A percentile compares a stretch with the other conserved stretches of the same genome.
Conservation (phyloP, 2,797 vertebrate species). For the Urosaurus nigricauda region DNA sequence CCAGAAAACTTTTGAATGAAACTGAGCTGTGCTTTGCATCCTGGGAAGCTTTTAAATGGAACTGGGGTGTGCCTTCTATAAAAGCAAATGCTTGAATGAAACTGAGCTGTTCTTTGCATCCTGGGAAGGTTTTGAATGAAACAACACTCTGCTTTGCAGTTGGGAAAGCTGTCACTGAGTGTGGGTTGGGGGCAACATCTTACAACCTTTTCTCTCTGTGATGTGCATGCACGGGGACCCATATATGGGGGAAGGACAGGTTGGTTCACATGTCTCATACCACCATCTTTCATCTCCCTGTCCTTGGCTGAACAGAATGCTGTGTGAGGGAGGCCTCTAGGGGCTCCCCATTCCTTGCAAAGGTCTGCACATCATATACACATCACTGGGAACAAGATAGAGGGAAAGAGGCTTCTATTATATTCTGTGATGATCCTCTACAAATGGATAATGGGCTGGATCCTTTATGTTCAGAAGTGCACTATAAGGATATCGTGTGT, state of each 20-base stretch:
- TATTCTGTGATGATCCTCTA: neutral
- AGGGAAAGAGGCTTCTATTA: neutral
- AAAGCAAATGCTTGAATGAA: too few species aligned
- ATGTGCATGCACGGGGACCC: too few species aligned
- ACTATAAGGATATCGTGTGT: too few species aligned
- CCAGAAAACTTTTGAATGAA: too few species aligned
- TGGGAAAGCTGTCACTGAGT: neutral
- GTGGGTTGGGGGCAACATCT: neutral
- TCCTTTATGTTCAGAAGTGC: neutral
- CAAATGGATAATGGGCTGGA: neutral
- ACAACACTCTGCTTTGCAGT: neutral
- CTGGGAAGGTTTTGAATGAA: neutral
- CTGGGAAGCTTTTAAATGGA: too few species aligned
- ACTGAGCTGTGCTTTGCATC: too few species aligned
- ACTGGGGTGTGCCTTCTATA: too few species aligned
- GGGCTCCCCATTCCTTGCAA: neutral
- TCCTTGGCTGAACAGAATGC: neutral
- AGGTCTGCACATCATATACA: neutral
- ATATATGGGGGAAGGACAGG: neutral
- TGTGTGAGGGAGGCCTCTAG: neutral
- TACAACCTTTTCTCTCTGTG: neutral
- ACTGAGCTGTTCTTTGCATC: neutral
- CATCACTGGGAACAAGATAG: too few species aligned
- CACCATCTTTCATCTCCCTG: neutral
- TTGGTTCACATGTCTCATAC: neutral